A percentile compares a stretch with the other conserved stretches of the same genome.
Evolutionary conservation across 2,113 vertebrate genomes (phyloP).

Genomic region (Nothoprocta perdicaria): DNA sequence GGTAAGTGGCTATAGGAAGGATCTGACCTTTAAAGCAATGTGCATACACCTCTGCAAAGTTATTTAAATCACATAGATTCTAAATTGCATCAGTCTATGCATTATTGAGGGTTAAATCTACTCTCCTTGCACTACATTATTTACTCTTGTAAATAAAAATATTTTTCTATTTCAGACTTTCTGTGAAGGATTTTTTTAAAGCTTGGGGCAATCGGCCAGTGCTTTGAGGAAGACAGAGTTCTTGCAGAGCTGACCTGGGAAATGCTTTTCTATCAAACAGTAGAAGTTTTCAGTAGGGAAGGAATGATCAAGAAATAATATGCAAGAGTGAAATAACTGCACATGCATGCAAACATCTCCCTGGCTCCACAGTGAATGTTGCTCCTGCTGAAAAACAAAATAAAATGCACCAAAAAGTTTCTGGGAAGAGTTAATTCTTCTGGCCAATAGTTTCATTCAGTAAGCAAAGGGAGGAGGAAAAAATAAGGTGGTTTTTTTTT

Average conservation of each 20-base stretch:
- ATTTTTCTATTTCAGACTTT: slow-evolving; percentile 79
- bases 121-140: slow-evolving; percentile 80
- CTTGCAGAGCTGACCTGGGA: neutral
- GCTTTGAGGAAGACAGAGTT: neutral
- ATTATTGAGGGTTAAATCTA: slow-evolving; percentile 74
- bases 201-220: neutral
- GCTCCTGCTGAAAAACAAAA: neutral
- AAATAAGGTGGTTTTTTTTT: neutral
- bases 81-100: slow-evolving; percentile 75
- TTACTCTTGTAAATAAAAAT: slow-evolving; percentile 82
- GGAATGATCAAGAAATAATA: neutral
- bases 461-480: neutral
- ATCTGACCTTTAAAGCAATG: neutral
- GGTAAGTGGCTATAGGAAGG: neutral
- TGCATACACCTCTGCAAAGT: neutral
- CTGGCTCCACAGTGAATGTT: rapidly evolving
- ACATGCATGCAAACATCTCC: neutral
- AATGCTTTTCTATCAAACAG: neutral
- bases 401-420: neutral
- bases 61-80: neutral
- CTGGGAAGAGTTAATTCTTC: neutral
- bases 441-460: neutral
- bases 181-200: neutral
- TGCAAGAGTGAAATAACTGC: no score
- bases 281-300: neutral